Evolutionary conservation across 2,797 vertebrate genomes (phyloP), one percentile per base, ranked within the genome.

Genomic region (Podarcis lilfordi): DNA sequence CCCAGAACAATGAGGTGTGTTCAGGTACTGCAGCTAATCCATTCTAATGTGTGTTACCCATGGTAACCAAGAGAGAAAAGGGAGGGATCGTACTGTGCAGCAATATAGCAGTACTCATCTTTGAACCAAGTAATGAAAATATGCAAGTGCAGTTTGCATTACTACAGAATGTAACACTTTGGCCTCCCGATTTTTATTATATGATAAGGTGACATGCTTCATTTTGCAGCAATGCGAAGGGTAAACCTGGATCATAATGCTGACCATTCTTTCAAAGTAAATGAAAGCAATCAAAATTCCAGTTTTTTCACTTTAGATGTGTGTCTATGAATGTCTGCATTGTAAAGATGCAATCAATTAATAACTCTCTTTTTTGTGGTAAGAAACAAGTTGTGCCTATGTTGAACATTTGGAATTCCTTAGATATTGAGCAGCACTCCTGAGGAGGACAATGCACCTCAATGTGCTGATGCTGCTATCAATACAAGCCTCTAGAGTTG

Each of bases 61-160:
- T 77, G 59, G 74, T 75, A 74, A 85, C 59, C 27, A 43, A 85
- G 19, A 77, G 25, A 85, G 59, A 85, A 55, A 84, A n/a, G 19
- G 61, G 19, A 21, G 37, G 17, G 25, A 59, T 8, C 11, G 37
- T 37, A 68, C 21, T 45, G 8, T 45, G 6, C 37, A 74, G 82
- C 23, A 17, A 50, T 55, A 50, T 40, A 85, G 55, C 50, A 45
- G 5, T 71, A 32, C 21, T 19, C 29, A 32, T 37, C 11, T 32
- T 78, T 66, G 19, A 77, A 66, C 8, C 37, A 86, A 32, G 61
- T 66, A 86, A 32, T 11, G 21, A 59, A 74, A n/a, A 19, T 27
- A 37, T 32, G 13, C 29, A 78, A 66, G 9, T 29, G 35, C 50
- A 75, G 23, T 61, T 75, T 76, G 59, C 19, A 78, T 85, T 84